Evolutionary conservation across 2,113 vertebrate genomes (phyloP), one percentile per base, ranked within the genome.

Genomic region (Peucedramus taeniatus): DNA sequence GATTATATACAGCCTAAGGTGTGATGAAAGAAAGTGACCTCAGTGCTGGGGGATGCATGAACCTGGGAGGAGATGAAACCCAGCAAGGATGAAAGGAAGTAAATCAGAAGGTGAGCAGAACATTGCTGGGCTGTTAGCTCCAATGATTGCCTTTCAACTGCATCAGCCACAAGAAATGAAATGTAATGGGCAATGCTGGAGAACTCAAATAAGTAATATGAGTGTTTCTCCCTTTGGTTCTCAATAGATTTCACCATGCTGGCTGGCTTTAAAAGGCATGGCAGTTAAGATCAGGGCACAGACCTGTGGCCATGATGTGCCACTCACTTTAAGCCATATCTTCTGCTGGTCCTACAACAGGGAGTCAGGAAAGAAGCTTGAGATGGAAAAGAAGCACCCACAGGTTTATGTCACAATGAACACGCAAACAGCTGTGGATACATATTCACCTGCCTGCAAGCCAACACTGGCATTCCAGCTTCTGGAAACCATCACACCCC

Each of bases 51-150:
- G 45, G 54, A 89, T 64, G 50, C 60, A 24, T 88, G 91, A 95
- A 95, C 95, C 79, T 65, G 80, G 91, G 95, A 96, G 82, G 94
- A 97, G 93, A 96, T 84, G 70, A 95, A 96, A 97, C 77, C 79
- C 83, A 63, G 76, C 0, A 0, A 94, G 74, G 88, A 97, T 95
- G 72, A 96, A 97, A 97, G 90, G 83, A 87, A 95, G 86, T 93
- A 97, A 96, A 97, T 97, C 90, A 96, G 95, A 97, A 91, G 93
- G 93, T 93, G 93, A 96, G 82, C 76, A 95, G 97, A 97, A 96
- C 96, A 96, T 97, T 93, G 87, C 89, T 60, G 86, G 59, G 81
- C 95, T 91, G 91, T 95, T 97, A 96, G 76, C 71, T 90, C 78
- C 83, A 51, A 20, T 96, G 95, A 96, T 96, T 96, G 92, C 90